Evolutionary conservation across 2,113 vertebrate genomes (phyloP).

Genomic region (Craseonycteris thonglongyai): DNA sequence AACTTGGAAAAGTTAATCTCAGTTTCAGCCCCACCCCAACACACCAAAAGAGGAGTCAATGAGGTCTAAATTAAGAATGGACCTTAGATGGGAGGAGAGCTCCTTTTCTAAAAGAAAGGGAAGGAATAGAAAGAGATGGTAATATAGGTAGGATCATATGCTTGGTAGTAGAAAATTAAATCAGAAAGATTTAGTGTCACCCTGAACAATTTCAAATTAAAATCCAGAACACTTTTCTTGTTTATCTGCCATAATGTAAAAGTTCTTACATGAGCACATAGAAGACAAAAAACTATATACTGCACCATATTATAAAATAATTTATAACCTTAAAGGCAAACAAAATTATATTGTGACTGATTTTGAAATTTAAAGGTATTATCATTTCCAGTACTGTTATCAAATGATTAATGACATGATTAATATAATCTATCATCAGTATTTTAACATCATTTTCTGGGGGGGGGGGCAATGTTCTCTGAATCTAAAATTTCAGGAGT

Average conservation of each 20-base stretch:
- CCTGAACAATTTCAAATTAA: not conserved
- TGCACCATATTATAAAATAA: not conserved
- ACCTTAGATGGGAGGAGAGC: not conserved
- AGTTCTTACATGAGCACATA: not conserved
- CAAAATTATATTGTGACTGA: not conserved
- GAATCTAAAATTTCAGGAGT: not conserved
- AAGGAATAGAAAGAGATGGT: not conserved
- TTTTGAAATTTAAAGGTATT: not conserved
- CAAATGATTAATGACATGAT: not conserved
- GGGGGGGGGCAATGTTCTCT: not conserved
- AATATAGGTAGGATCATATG: not conserved
- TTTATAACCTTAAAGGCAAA: not conserved
- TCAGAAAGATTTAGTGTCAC: not conserved
- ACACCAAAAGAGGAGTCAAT: not conserved
- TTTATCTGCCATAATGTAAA: not conserved
- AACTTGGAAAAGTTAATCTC: not conserved
- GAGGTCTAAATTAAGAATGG: not conserved
- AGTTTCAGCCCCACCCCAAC: not conserved
- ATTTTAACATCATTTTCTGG: not conserved
- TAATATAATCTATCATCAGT: not conserved
- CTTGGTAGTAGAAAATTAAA: not conserved
- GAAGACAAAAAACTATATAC: not conserved
- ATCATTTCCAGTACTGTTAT: not conserved
- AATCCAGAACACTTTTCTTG: not conserved
- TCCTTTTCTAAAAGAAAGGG: not conserved